Base-by-base conservation (phyloP, 2,113 vertebrate species). In the Ailuropoda melanoleuca region DNA sequence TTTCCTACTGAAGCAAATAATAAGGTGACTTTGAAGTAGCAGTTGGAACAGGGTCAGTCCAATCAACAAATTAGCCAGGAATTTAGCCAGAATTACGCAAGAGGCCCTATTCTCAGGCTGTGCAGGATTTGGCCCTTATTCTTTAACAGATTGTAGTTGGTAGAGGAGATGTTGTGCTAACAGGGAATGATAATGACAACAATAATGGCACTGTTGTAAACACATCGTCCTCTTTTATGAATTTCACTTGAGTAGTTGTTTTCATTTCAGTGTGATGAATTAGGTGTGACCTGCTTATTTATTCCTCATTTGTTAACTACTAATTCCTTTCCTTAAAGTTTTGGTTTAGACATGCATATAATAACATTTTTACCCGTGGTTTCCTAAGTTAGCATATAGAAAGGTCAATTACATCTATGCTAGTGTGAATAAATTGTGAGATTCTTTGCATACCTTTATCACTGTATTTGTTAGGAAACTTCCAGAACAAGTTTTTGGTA, bases 1-100 rank as follows among this genome's bases (percentile, higher is more conserved):
- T 86, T 80, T 91, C 18, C 18, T 80, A 11, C 24, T 93, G 55
- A 48, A 96, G 82, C 56, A 88, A 78, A 88, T 88, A 55, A 90
- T 95, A 95, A 84, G 43, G 66, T 46, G 75, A 87, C 68, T 84
- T 12, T 90, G 91, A 87, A 87, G 80, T 92, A 82, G n/a, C 66
- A 58, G 14, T 87, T 18, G 48, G 64, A 95, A 37, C 48, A 66
- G 29, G 58, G 46, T 78, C 93, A 92, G 24, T 46, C 34, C 24
- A 74, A 10, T 93, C 74, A 94, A 72, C 64, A 90, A 24, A 94
- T 90, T 50, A 84, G 15, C 88, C 34, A 88, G 81, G 48, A 86
- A 81, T 78, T 78, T 46, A 48, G 62, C 56, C 70, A 55, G 4
- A 23, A 43, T 92, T 72, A 92, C 6, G 9, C 70, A 82, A 85